Percentiles rank a stretch among this genome's conserved stretches.
These are phyloP conservation scores for Tragulus kanchil DNA, from an alignment of 2,113 vertebrate species.

Conservation along the genomic window DNA sequence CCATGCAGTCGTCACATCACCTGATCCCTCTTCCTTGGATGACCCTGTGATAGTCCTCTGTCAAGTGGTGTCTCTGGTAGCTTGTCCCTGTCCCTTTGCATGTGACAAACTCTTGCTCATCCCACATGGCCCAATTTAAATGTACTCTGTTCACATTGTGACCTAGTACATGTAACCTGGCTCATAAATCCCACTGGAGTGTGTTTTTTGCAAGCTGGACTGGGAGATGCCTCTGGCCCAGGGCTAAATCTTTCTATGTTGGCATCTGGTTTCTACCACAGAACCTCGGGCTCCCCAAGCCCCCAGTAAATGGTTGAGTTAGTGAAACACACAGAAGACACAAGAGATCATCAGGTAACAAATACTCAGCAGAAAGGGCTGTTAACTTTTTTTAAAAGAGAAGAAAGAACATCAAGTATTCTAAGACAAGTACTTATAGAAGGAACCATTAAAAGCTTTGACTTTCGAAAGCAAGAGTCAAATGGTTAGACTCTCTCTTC, in stretches of 20 bases:
- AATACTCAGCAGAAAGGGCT: not conserved
- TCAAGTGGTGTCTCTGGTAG: not conserved
- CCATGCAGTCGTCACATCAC: not conserved
- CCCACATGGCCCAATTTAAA: not conserved
- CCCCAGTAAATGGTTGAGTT: not conserved
- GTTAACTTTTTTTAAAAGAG: not conserved
- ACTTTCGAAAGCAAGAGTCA: constrained; percentile 22
- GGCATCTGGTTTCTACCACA: not conserved
- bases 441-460: constrained; percentile 31
- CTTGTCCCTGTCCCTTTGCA: not conserved
- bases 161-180: rapidly evolving
- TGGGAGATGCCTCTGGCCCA: not conserved
- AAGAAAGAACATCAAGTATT: not conserved
- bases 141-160: not conserved
- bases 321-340: not conserved
- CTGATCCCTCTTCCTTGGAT: not conserved
- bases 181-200: not conserved
- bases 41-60: not conserved
- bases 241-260: not conserved
- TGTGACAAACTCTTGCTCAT: not conserved
- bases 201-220: not conserved
- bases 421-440: constrained; percentile 7
- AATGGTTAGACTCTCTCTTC: not conserved
- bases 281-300: not conserved
- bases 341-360: not conserved